Evolutionary conservation across 2,797 vertebrate species (phyloP).

Genomic region (Tinamus major): DNA sequence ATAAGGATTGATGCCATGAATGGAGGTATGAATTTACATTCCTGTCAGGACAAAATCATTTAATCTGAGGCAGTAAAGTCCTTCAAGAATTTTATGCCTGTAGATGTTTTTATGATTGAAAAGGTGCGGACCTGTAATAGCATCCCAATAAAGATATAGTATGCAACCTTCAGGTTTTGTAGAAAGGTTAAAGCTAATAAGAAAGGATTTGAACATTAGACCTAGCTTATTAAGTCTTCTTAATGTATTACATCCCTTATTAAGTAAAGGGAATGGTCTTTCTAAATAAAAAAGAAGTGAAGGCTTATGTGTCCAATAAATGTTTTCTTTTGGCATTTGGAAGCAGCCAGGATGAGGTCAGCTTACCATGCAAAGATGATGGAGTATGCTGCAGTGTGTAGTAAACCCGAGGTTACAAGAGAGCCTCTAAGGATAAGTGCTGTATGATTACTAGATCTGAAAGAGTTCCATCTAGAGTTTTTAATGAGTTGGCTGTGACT

Average conservation of each 20-base stretch:
- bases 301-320: background rate
- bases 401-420: background rate
- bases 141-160: background rate
- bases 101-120: background rate
- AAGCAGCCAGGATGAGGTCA: background rate
- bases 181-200: background rate
- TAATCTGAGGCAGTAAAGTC: background rate
- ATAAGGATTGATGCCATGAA: slow-evolving; percentile 97
- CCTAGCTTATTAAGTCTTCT: background rate
- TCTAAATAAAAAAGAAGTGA: background rate
- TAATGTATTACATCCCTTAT: background rate
- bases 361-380: background rate
- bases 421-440: background rate
- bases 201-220: background rate
- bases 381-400: background rate
- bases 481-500: background rate
- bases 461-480: background rate
- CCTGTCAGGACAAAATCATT: background rate
- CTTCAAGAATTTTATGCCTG: background rate
- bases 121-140: background rate
- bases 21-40: slow-evolving; percentile 83
- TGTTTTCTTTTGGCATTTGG: background rate
- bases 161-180: background rate
- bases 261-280: background rate
- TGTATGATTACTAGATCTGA: background rate